A percentile compares a stretch with the other conserved stretches of the same genome.
Conservation (phyloP, 2,888 invertebrate genomes). For the Epistrophe eligans region DNA sequence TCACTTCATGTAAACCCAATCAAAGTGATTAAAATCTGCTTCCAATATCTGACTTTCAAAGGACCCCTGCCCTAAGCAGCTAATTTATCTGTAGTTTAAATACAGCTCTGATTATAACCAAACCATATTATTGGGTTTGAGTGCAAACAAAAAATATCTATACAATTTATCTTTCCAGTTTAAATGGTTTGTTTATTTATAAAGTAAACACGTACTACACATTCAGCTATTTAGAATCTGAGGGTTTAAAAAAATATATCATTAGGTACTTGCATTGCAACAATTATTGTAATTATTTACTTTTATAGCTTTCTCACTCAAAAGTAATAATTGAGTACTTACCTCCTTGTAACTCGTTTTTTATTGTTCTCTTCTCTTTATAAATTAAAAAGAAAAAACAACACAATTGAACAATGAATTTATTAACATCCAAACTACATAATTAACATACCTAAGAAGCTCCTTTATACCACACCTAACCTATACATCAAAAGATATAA, state of each 20-base stretch:
- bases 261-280: slow-evolving; percentile 1
- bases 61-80: background rate
- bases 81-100: background rate
- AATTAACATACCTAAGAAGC: slow-evolving; percentile 41
- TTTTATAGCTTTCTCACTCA: slow-evolving; percentile 13
- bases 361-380: background rate
- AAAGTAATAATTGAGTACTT: background rate
- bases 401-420: slow-evolving; percentile 28
- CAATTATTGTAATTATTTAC: slow-evolving; percentile 18
- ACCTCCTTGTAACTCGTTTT: background rate
- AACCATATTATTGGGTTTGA: background rate
- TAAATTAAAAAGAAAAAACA: no score
- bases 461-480: background rate
- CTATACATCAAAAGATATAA: background rate
- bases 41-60: no score
- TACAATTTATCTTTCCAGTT: slow-evolving; percentile 6
- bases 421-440: slow-evolving; percentile 18
- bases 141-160: background rate
- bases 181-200: slow-evolving; percentile 48
- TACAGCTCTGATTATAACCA: background rate
- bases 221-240: slow-evolving; percentile 26
- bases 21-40: no score
- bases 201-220: slow-evolving; percentile 47
- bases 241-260: slow-evolving; percentile 20
- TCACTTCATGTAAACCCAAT: no score